Conservation (phyloP, 2,113 vertebrate genomes). For the Mus pahari region DNA sequence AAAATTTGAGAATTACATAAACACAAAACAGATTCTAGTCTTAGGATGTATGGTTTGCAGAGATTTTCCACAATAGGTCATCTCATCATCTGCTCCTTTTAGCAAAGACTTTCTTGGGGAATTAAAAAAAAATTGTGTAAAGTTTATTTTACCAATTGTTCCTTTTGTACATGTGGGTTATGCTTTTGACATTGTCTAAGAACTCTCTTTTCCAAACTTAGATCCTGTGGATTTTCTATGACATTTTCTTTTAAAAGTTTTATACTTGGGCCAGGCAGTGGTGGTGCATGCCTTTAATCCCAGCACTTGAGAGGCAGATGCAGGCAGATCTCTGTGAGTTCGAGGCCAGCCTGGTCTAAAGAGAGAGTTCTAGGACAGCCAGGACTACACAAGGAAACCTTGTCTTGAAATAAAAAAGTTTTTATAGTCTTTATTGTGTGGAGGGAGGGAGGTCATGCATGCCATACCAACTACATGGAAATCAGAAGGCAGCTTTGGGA, state of each 20-base stretch:
- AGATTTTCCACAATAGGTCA: neutral
- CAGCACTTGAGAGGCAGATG: too few species aligned
- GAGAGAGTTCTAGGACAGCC: too few species aligned
- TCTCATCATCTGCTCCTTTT: constrained; percentile 5
- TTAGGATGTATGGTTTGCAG: neutral
- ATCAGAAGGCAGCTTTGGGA: neutral
- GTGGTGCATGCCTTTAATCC: too few species aligned
- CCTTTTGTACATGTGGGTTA: neutral
- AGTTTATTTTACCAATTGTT: neutral
- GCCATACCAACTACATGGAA: neutral
- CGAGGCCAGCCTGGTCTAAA: too few species aligned
- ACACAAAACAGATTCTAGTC: neutral
- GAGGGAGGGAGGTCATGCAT: too few species aligned
- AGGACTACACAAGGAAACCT: too few species aligned
- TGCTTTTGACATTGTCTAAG: neutral
- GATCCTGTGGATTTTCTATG: neutral
- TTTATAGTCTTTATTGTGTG: too few species aligned
- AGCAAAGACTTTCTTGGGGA: neutral
- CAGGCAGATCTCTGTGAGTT: too few species aligned
- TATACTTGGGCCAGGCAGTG: neutral
- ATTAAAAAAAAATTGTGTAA: neutral
- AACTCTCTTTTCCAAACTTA: neutral
- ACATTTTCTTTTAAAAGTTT: constrained; percentile 8
- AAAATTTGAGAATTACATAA: neutral
- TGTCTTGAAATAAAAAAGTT: too few species aligned